Evolutionary conservation across 2,888 invertebrate genomes (phyloP).

Genomic region (Linnaemya tessellans): DNA sequence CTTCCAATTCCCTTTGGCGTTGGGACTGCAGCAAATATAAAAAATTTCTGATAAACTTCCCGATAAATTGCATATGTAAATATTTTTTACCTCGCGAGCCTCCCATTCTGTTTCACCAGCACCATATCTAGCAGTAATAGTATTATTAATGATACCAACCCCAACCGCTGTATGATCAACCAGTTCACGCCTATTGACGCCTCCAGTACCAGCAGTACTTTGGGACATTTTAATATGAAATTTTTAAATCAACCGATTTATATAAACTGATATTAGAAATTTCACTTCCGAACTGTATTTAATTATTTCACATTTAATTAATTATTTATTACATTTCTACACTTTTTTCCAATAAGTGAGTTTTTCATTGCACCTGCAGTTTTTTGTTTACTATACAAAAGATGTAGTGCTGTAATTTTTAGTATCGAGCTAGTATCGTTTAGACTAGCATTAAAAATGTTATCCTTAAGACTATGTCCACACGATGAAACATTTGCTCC

Average conservation of each 20-base stretch:
- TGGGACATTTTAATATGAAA: slow-evolving; percentile 48
- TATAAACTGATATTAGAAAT: not conserved
- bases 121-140: slow-evolving; percentile 62
- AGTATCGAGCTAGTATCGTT: not conserved
- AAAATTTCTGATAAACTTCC: slow-evolving; percentile 3
- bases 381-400: slow-evolving; percentile 65
- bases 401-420: not conserved
- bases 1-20: slow-evolving; percentile 91
- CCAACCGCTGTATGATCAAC: slow-evolving; percentile 56
- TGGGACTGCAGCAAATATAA: slow-evolving; percentile 78
- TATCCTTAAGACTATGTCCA: no score
- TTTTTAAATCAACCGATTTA: not conserved
- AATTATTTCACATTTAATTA: not conserved
- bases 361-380: slow-evolving; percentile 21
- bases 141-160: slow-evolving; percentile 63
- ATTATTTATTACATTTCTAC: slow-evolving; percentile 29
- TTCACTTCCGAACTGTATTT: not conserved
- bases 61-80: not conserved
- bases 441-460: not conserved
- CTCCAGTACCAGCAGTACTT: slow-evolving; percentile 55
- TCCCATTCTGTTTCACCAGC: slow-evolving; percentile 83
- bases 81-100: slow-evolving; percentile 80
- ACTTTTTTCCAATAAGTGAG: slow-evolving; percentile 1
- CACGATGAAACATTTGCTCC: no score
- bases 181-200: slow-evolving; percentile 63